Base-by-base conservation (phyloP, 2,113 vertebrate species). In the Melanotaenia duboulayi region DNA sequence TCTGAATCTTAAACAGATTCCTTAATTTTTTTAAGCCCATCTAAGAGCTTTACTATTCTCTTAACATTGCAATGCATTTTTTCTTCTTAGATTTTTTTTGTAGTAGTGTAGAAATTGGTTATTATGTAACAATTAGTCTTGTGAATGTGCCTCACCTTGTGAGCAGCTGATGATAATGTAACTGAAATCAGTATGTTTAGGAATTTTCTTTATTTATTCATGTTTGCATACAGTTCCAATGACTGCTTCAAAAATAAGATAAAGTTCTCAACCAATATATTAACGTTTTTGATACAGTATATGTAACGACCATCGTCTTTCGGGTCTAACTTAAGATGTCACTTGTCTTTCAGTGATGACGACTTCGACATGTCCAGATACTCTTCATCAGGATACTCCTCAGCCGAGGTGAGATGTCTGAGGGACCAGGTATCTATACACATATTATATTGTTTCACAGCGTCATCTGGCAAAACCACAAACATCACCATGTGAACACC, bases 351-450 rank as follows among this genome's bases (percentile, higher is more conserved):
- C 89, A 99, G 98, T 66, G 98, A 99, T 51, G 98, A 99, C 81
- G 98, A 99, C 94, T 99, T 99, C 44, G 97, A 99, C 89, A 96
- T 99, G 97, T 99, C 98, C 88, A 96, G 97, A 94, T 99, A 99
- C 57, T 99, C 98, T 11, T 99, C 98, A 14, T 99, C 98, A 63
- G 98, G 98, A 93, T 99, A 99, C 90, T 99, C 97, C 86, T 99
- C 98, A 82, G 97, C 98, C 88, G 97, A 99, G 97, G 98, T 99
- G 95, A 97, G 97, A 95, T 93, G 91, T 93, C 88, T 94, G 88
- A 94, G 91, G 90, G 91, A 93, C 85, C 92, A 94, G 94, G 93
- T 94, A 93, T 87, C 76, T 93, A 91, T 87, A 55, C 78, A 76
- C 78, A 83, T 80, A 81, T 86, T 89, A 82, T 90, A 84, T 80